Conservation (phyloP, 1,140 invertebrate species). For the Atta texana region DNA sequence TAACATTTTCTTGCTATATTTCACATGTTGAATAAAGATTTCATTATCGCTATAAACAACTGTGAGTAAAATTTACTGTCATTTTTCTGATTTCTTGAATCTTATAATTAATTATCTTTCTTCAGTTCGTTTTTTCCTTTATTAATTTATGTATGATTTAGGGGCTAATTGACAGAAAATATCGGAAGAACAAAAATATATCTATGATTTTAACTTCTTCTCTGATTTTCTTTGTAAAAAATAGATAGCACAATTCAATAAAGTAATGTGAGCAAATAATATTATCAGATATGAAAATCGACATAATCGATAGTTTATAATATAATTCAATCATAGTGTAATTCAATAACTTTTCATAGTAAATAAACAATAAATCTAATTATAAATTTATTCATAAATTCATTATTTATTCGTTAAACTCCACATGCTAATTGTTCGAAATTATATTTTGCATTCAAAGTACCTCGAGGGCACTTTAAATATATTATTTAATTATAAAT, state of each 20-base stretch:
- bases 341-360: constrained; percentile 3
- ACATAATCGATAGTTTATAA: background rate
- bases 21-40: background rate
- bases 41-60: background rate
- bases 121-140: background rate
- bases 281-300: background rate
- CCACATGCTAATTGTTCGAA: background rate
- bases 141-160: background rate
- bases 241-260: background rate
- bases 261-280: background rate
- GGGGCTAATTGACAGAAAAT: background rate
- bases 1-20: background rate
- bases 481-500: constrained; percentile 13
- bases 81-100: background rate
- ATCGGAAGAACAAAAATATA: background rate
- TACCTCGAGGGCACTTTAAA: background rate
- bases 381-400: constrained; percentile 10
- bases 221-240: background rate
- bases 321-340: background rate
- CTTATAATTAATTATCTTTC: background rate
- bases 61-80: background rate
- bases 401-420: background rate
- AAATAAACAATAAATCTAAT: constrained; percentile 12
- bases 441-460: constrained; percentile 9
- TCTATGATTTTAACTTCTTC: background rate